Evolutionary conservation across 2,888 invertebrate genomes (phyloP).

Genomic region (Lysandra bellargus): DNA sequence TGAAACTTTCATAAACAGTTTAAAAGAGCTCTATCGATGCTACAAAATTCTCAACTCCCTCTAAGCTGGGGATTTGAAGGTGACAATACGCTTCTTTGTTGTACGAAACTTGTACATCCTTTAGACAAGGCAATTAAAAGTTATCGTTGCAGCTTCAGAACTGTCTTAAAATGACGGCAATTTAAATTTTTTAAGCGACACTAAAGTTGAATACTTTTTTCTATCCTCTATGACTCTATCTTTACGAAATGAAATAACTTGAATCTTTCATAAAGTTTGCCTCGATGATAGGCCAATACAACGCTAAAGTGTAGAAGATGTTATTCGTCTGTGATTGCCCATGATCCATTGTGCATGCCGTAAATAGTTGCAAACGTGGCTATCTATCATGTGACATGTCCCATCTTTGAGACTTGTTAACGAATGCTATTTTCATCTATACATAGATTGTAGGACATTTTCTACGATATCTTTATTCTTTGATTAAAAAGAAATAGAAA

Average conservation of each 20-base stretch:
- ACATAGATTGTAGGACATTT: too few relatives aligned
- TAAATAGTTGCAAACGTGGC: too few relatives aligned
- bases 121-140: neutral
- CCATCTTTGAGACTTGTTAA: too few relatives aligned
- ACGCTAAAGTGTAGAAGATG: too few relatives aligned
- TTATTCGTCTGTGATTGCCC: too few relatives aligned
- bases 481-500: neutral
- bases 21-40: neutral
- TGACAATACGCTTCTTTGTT: neutral
- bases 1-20: neutral
- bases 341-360: too few relatives aligned
- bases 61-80: neutral
- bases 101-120: neutral
- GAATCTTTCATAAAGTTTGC: too few relatives aligned
- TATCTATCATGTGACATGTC: too few relatives aligned
- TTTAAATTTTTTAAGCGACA: neutral
- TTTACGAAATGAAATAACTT: too few relatives aligned
- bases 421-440: too few relatives aligned
- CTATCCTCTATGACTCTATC: neutral
- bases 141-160: neutral
- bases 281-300: too few relatives aligned
- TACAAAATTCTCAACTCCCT: neutral
- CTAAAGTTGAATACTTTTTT: neutral
- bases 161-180: neutral
- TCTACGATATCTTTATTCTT: neutral